Conservation (phyloP, 2,797 vertebrate species). For the Paedocypris micromegethes region DNA sequence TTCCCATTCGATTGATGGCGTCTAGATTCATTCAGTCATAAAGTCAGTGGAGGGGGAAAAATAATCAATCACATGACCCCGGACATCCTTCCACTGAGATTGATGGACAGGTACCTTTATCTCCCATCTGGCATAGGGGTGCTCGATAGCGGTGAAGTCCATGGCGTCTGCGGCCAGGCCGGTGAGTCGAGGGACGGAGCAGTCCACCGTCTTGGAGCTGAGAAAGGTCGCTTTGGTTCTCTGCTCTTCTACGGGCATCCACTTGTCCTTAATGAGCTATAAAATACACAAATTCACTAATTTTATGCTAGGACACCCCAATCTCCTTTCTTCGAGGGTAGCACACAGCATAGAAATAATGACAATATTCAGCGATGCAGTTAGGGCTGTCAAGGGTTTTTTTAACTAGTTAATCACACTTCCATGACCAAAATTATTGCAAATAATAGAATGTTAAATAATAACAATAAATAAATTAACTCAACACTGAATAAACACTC, state of each 20-base stretch:
- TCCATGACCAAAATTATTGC: no score
- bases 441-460: no score
- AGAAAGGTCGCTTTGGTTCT: conserved; percentile 72
- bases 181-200: conserved; percentile 65
- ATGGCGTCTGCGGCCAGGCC: conserved; percentile 55
- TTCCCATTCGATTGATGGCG: conserved; percentile 9
- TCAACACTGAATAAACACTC: no score
- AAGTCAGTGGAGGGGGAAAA: not conserved
- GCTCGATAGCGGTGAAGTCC: conserved; percentile 67
- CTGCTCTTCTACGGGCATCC: conserved; percentile 67
- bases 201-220: conserved; percentile 72
- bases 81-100: conserved; percentile 5
- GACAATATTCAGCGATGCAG: no score
- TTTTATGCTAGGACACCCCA: no score
- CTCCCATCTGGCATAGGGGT: conserved; percentile 77
- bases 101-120: conserved; percentile 64
- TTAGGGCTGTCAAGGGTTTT: no score
- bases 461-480: no score
- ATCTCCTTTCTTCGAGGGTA: no score
- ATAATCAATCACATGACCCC: conserved; percentile 6
- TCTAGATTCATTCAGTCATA: conserved; percentile 18
- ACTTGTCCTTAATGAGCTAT: conserved; percentile 63
- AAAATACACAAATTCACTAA: conserved; percentile 1
- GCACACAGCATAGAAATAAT: no score
- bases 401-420: no score